Conservation (phyloP, 2,797 vertebrate genomes). For the Petrocephalus schoutedeni region DNA sequence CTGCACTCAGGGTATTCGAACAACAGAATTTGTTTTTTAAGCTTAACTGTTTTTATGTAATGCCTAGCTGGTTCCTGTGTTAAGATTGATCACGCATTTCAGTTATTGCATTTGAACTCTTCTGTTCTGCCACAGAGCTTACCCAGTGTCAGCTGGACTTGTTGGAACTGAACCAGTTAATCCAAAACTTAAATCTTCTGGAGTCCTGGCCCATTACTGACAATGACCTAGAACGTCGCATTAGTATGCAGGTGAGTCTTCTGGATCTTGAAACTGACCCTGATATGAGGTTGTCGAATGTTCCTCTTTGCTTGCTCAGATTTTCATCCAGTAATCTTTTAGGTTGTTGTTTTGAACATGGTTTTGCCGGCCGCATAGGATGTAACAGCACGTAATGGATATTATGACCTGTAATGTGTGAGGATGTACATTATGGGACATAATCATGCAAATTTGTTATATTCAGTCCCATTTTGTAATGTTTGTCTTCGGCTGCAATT, state of each 20-base stretch:
- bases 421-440: neutral
- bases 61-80: neutral
- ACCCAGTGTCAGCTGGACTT: slow-evolving; percentile 73
- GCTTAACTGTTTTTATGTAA: neutral
- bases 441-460: neutral
- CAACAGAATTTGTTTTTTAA: neutral
- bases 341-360: neutral
- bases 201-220: slow-evolving; percentile 68
- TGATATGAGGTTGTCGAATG: neutral
- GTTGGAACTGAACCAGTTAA: slow-evolving; percentile 68
- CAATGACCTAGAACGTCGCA: slow-evolving; percentile 73
- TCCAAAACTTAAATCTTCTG: slow-evolving; percentile 74
- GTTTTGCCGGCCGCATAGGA: neutral
- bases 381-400: neutral
- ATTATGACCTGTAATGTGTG: neutral
- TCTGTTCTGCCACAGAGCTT: slow-evolving; percentile 58
- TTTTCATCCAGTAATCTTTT: neutral
- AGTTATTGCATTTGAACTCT: neutral
- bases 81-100: neutral
- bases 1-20: slow-evolving; percentile 63
- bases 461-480: neutral
- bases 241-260: slow-evolving; percentile 70
- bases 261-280: neutral
- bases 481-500: neutral
- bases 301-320: neutral